Evolutionary conservation across 2,888 invertebrate species (phyloP).

Genomic region (Stomorhina lunata): DNA sequence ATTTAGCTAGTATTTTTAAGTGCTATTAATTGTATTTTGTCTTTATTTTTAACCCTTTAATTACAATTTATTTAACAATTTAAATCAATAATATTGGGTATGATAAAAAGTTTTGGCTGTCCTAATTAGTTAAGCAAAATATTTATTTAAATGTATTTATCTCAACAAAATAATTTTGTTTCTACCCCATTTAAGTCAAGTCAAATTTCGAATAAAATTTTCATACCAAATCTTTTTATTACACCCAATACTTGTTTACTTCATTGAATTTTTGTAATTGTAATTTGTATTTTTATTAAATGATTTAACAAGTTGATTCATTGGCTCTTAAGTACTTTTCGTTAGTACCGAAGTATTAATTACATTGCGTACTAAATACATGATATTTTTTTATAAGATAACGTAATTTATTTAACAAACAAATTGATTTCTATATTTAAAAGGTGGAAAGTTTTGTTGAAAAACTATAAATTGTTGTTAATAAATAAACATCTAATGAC

Average conservation of each 20-base stretch:
- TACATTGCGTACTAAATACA: neutral
- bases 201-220: neutral
- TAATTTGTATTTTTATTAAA: neutral
- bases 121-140: no score
- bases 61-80: neutral
- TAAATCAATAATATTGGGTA: neutral
- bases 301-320: neutral
- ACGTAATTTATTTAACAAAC: neutral
- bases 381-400: neutral
- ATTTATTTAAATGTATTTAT: no score
- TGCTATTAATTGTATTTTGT: neutral
- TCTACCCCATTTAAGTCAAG: no score
- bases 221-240: neutral
- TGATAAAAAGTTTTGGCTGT: neutral
- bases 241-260: neutral
- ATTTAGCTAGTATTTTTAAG: no score
- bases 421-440: slow-evolving; percentile 12
- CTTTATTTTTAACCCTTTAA: neutral
- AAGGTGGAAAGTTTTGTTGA: neutral
- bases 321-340: neutral
- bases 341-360: neutral
- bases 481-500: no score
- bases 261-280: neutral
- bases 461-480: neutral
- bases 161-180: no score